Base-by-base conservation (phyloP, 2,113 vertebrate genomes). In the Parotia lawesii region DNA sequence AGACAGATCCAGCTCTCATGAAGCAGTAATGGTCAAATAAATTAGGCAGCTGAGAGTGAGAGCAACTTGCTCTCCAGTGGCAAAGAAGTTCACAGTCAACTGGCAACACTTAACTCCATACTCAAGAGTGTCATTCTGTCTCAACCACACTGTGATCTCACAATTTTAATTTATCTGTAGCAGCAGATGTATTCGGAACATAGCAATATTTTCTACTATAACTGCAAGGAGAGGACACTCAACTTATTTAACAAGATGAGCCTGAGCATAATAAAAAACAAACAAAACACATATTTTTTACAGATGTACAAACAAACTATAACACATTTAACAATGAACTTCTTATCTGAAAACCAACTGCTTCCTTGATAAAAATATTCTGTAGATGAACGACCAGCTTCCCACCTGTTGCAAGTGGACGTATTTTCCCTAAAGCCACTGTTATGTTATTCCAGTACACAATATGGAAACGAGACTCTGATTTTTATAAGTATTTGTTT, bases 131-230 rank as follows among this genome's bases (percentile, higher is more conserved):
- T 65, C 82, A 71, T 17, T 57, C 28, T 48, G 29, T 73, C 75
- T 69, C 16, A 4, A 66, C 71, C 31, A 73, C 66, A 92, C 47
- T 35, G 58, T 22, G 37, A 89, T 37, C 80, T 75, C 31, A 23
- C 35, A 87, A 62, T 87, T 87, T 87, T 33, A 54, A 88, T 67
- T 80, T 60, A 78, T 81, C 45, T 89, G 48, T 38, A 95, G 64
- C 40, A 35, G 27, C 38, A 82, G 74, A 79, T 56, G 21, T 87
- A 69, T 86, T 67, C 85, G 67, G 57, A 21, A 62, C 28, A 19
- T 7, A 35, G 15, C 3, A 54, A 7, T 29, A 66, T 29, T 37
- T 64, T 44, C 8, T 22, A 28, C 20, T 64, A 5, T 16, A 94
- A 84, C 28, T 40, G 33, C 83, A 75, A 92, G 54, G 35, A 81